phyloP scores from a whole-genome alignment of 1,140 invertebrate species.

The Akabosia matsudoensis region DNA sequence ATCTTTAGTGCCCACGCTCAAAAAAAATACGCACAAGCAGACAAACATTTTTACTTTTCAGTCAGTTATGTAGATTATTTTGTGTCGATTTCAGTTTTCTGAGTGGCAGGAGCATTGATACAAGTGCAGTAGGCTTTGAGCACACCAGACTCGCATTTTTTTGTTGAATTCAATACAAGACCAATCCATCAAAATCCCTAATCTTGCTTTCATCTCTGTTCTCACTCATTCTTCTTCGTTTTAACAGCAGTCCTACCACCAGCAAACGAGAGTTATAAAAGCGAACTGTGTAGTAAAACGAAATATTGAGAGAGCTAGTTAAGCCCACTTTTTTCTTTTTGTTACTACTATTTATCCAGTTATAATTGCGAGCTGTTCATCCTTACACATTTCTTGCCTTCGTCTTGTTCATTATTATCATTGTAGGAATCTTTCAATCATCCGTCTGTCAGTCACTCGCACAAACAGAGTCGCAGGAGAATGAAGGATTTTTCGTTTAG shows the following conservation, averaged over 20 bases:
- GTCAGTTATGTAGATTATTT: too few relatives aligned
- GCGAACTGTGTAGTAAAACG: neutral
- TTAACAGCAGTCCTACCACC: neutral
- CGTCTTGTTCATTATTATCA: slow-evolving; percentile 13
- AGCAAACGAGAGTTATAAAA: neutral
- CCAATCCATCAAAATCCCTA: slow-evolving; percentile 22
- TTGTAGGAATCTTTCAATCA: slow-evolving; percentile 24
- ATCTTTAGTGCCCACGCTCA: too few relatives aligned
- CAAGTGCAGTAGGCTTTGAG: neutral
- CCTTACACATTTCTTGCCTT: neutral
- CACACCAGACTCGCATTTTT: neutral
- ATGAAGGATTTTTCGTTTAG: neutral
- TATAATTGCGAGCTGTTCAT: neutral
- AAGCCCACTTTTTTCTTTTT: neutral
- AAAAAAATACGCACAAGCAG: neutral
- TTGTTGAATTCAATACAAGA: too few relatives aligned
- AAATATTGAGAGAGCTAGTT: neutral
- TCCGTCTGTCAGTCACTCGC: slow-evolving; percentile 16
- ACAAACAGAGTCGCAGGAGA: neutral
- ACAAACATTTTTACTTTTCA: too few relatives aligned
- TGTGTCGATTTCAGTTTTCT: too few relatives aligned
- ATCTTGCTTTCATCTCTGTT: slow-evolving; percentile 19
- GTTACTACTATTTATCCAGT: neutral
- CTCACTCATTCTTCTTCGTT: slow-evolving; percentile 21
- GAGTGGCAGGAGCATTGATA: too few relatives aligned